These are phyloP conservation scores for Sitobion miscanthi DNA, from an alignment of 1,140 invertebrate species.

Conservation along the genomic window DNA sequence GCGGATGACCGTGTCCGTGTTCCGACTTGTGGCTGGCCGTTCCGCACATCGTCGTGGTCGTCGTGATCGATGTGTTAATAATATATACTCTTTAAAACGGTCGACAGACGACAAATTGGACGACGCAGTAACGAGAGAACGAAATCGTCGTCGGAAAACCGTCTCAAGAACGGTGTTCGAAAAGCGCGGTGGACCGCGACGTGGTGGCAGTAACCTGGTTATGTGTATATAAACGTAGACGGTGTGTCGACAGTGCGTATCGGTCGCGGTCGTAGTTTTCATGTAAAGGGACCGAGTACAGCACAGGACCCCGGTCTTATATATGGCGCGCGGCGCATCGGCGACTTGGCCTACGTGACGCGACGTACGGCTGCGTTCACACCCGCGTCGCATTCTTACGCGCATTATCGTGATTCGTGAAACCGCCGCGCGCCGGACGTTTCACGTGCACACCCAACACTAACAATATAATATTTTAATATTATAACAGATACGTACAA, in stretches of 20 bases:
- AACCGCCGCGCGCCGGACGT: neutral
- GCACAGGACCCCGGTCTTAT: neutral
- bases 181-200: neutral
- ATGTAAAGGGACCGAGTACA: neutral
- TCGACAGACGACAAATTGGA: no score
- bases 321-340: conserved; percentile 25
- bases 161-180: neutral
- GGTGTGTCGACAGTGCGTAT: neutral
- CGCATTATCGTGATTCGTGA: neutral
- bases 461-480: neutral
- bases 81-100: neutral
- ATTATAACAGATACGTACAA: neutral
- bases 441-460: neutral
- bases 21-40: conserved; percentile 11
- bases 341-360: conserved; percentile 45
- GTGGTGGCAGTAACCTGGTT: neutral
- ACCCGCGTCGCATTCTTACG: neutral
- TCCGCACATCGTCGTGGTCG: neutral
- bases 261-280: neutral
- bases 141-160: no score
- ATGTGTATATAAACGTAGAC: neutral
- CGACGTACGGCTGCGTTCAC: conserved; percentile 36
- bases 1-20: neutral
- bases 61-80: no score
- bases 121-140: no score